Percentiles rank a stretch among this genome's conserved stretches.
phyloP scores from a whole-genome alignment of 2,113 vertebrate genomes.

The Thunnus maccoyii region DNA sequence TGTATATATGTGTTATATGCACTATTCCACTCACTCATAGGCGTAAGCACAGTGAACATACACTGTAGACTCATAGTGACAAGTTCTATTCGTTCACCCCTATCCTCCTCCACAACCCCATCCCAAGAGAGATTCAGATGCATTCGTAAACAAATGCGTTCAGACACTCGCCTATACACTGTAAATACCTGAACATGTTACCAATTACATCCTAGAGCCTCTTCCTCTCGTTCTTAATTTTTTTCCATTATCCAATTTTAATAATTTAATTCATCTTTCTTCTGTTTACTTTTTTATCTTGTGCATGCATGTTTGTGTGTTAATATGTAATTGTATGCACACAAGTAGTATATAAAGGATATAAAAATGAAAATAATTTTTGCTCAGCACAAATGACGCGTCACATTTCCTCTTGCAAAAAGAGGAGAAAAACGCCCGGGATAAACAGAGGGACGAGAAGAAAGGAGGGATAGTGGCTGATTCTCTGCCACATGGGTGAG shows the following conservation, averaged over 20 bases:
- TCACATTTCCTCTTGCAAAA: constrained; percentile 64
- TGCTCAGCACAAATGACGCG: constrained; percentile 43
- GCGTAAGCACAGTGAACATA: neutral
- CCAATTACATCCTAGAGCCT: neutral
- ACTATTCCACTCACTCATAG: neutral
- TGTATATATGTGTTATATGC: no score
- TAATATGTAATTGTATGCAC: neutral
- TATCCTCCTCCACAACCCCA: constrained; percentile 54
- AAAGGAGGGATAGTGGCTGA: constrained; percentile 86
- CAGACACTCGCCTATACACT: constrained; percentile 1
- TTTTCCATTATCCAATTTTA: neutral
- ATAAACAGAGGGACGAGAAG: constrained; percentile 55
- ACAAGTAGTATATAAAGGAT: neutral
- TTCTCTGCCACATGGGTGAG: constrained; percentile 86
- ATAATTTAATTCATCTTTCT: neutral
- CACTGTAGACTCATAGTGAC: constrained; percentile 13
- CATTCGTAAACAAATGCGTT: constrained; percentile 21
- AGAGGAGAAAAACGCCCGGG: constrained; percentile 34
- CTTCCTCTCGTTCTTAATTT: neutral
- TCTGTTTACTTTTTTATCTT: neutral
- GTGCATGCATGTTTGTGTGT: neutral
- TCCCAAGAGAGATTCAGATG: constrained; percentile 53
- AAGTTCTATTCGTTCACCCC: constrained; percentile 48
- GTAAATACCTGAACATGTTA: constrained; percentile 22
- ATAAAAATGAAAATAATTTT: constrained; percentile 5